Evolutionary conservation across 2,888 invertebrate genomes (phyloP), one percentile per base, ranked within the genome.

Genomic region (Callosobruchus maculatus): DNA sequence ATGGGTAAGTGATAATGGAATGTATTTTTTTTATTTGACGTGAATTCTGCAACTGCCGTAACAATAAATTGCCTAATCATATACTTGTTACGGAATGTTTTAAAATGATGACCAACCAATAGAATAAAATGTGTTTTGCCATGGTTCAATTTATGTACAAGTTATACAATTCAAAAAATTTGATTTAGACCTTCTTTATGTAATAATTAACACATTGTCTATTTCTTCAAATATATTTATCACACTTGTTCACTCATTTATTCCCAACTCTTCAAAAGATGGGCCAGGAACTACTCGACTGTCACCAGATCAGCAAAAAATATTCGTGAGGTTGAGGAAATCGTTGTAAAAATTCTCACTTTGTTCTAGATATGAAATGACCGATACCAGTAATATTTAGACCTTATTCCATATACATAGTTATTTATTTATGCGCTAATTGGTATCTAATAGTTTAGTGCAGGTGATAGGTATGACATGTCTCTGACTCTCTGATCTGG

Each of bases 101-200:
- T 49, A 49, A 49, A 49, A 13, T 49, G 49, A 49, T 49, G 49
- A 49, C 49, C 1, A 49, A 77, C 77, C 76, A 75, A 78, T 74
- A 74, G 78, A 77, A 77, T 73, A 73, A 78, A 78, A 74, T 74
- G 71, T 71, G 73, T 73, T 71, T 78, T 78, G 74, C 49, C 13
- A 18, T 75, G 76, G 75, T 79, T 79, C 78, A 76, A 80, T 78
- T 79, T 87, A 86, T 86, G 78, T 87, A 87, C 87, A 87, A 86
- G 86, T 85, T 86, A 84, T 87, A 87, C 86, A 76, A 86, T 81
- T 84, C 84, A 85, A 86, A 86, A 85, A 85, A 86, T 86, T 86
- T 87, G 86, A 86, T 87, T 86, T 86, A 86, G 86, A 86, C 86
- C 86, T 86, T 84, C 82, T 76, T 75, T 73, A 76, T 82, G 82